phyloP scores from a whole-genome alignment of 1,140 invertebrate genomes.

The Oncopodura yosiiana region DNA sequence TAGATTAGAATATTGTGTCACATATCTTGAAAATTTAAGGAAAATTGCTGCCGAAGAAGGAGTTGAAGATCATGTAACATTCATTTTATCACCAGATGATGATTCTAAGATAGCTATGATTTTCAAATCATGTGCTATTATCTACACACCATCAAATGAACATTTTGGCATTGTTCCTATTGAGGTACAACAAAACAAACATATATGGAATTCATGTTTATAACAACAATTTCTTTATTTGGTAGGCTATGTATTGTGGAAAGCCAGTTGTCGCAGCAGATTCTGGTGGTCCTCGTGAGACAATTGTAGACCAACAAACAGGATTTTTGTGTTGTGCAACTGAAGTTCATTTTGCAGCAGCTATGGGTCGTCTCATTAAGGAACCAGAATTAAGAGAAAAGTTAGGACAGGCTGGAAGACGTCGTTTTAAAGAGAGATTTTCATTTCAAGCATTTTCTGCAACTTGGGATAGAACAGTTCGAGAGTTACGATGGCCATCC shows the following conservation, averaged over 20 bases:
- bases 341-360: slow-evolving; percentile 60
- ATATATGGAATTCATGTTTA: neutral
- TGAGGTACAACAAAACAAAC: slow-evolving; percentile 45
- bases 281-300: slow-evolving; percentile 91
- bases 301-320: slow-evolving; percentile 73
- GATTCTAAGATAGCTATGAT: slow-evolving; percentile 71
- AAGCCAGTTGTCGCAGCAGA: slow-evolving; percentile 92
- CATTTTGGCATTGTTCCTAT: slow-evolving; percentile 99
- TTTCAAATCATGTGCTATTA: slow-evolving; percentile 58
- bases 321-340: slow-evolving; percentile 72
- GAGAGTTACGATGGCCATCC: neutral
- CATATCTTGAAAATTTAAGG: slow-evolving; percentile 70
- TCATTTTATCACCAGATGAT: slow-evolving; percentile 79
- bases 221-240: slow-evolving; percentile 2
- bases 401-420: slow-evolving; percentile 59
- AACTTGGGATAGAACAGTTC: slow-evolving; percentile 22
- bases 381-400: slow-evolving; percentile 45
- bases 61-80: slow-evolving; percentile 64
- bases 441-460: slow-evolving; percentile 64
- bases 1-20: slow-evolving; percentile 76
- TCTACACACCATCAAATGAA: slow-evolving; percentile 95
- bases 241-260: slow-evolving; percentile 76
- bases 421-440: slow-evolving; percentile 63
- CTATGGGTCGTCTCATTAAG: slow-evolving; percentile 61
- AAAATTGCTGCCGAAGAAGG: slow-evolving; percentile 53